These are phyloP conservation scores for Tenodera sinensis DNA, from an alignment of 2,888 invertebrate genomes.

Conservation along the genomic window DNA sequence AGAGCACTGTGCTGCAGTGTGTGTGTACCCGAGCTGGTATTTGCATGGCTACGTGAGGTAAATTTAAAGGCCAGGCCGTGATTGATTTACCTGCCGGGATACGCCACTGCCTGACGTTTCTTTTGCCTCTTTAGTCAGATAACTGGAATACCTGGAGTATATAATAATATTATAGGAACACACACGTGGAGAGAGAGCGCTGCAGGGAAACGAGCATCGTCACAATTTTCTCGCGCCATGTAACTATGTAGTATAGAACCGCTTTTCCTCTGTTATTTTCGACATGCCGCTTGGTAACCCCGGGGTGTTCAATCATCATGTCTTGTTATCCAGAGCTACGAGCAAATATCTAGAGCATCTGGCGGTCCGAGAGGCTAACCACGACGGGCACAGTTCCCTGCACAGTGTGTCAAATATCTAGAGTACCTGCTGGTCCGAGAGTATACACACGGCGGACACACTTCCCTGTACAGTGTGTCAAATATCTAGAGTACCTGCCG, in stretches of 20 bases:
- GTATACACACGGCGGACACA: too few species aligned
- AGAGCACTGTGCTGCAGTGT: too few species aligned
- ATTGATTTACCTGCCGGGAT: not conserved
- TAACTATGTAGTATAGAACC: conserved; percentile 14
- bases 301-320: conserved; percentile 1
- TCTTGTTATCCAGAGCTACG: not conserved
- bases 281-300: conserved; percentile 13
- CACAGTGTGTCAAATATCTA: too few species aligned
- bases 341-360: not conserved
- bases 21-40: too few species aligned
- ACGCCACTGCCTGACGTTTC: not conserved
- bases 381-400: too few species aligned
- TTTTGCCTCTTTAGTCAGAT: conserved; percentile 14
- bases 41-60: too few species aligned
- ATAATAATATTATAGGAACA: conserved; percentile 11
- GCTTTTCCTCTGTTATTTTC: conserved; percentile 19
- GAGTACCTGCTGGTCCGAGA: too few species aligned
- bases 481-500: too few species aligned
- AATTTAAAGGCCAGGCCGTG: too few species aligned
- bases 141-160: conserved; percentile 6
- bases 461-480: too few species aligned
- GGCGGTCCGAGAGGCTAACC: too few species aligned
- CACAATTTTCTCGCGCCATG: conserved; percentile 20
- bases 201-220: not conserved
- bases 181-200: conserved; percentile 6